Conservation (phyloP, 2,113 vertebrate genomes). For the Anolis carolinensis region DNA sequence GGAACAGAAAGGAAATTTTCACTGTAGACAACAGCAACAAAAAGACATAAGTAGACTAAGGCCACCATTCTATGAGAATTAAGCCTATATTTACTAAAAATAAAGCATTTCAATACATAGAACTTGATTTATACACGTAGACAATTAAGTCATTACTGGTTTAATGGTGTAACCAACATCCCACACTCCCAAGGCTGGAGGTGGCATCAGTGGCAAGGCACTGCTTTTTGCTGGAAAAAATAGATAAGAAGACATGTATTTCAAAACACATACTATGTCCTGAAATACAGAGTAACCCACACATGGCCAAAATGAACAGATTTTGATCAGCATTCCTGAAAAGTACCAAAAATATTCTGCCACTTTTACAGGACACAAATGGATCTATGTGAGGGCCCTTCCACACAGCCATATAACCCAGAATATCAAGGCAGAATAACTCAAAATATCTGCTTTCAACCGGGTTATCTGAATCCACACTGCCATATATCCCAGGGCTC, state of each 20-base stretch:
- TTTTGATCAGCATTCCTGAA: not conserved
- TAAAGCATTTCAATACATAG: not conserved
- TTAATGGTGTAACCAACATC: no score
- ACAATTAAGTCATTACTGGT: no score
- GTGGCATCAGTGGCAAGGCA: not conserved
- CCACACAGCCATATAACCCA: no score
- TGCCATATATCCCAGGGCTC: no score
- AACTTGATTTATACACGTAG: no score
- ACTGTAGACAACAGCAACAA: constrained; percentile 10
- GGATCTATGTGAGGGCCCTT: no score
- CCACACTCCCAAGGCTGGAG: no score
- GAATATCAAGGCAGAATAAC: no score
- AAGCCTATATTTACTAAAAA: not conserved
- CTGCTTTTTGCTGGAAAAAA: not conserved
- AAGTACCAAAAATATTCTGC: not conserved
- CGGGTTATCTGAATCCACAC: no score
- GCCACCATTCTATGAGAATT: not conserved
- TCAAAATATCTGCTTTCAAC: no score
- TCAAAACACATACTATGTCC: not conserved
- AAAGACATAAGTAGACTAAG: constrained; percentile 6
- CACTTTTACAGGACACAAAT: not conserved
- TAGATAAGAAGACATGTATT: not conserved
- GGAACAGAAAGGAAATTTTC: not conserved
- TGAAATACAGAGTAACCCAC: not conserved
- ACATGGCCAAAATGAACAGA: not conserved